These are phyloP conservation scores for Microctonus brassicae DNA, from an alignment of 2,888 invertebrate genomes.

Conservation along the genomic window DNA sequence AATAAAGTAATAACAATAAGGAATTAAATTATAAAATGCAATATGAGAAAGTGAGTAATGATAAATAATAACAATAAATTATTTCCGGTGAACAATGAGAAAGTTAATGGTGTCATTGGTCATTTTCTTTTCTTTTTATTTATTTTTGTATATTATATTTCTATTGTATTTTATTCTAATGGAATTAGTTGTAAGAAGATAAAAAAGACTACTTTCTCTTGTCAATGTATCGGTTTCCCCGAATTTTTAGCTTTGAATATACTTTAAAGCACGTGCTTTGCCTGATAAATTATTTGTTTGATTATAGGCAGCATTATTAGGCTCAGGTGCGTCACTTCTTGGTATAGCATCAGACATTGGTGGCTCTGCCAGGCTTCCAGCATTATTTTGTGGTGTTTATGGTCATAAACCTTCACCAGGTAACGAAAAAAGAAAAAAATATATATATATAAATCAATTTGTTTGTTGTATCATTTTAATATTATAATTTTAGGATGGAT, in stretches of 20 bases:
- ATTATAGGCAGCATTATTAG: slow-evolving; percentile 79
- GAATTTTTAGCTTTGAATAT: not conserved
- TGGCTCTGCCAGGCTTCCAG: slow-evolving; percentile 89
- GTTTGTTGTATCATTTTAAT: not conserved
- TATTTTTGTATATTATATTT: not conserved
- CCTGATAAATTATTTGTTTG: not conserved
- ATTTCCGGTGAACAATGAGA: not conserved
- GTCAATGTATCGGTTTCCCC: not conserved
- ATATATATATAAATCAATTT: not conserved
- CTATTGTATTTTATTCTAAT: not conserved
- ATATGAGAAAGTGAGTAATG: not conserved
- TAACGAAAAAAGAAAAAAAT: slow-evolving; percentile 36
- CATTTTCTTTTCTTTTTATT: not conserved
- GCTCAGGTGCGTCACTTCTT: slow-evolving; percentile 84
- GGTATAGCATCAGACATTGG: slow-evolving; percentile 92
- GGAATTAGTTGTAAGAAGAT: not conserved
- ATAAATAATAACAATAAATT: not conserved
- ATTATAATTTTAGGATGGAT: slow-evolving; percentile 72
- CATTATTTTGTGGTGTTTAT: slow-evolving; percentile 91
- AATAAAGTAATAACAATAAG: not conserved
- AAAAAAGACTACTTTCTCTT: not conserved
- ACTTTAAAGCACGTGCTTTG: not conserved
- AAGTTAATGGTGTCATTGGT: not conserved
- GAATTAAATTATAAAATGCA: not conserved
- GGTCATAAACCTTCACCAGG: slow-evolving; percentile 91